Base-by-base conservation (phyloP, 1,140 invertebrate genomes). In the Halyomorpha halys region DNA sequence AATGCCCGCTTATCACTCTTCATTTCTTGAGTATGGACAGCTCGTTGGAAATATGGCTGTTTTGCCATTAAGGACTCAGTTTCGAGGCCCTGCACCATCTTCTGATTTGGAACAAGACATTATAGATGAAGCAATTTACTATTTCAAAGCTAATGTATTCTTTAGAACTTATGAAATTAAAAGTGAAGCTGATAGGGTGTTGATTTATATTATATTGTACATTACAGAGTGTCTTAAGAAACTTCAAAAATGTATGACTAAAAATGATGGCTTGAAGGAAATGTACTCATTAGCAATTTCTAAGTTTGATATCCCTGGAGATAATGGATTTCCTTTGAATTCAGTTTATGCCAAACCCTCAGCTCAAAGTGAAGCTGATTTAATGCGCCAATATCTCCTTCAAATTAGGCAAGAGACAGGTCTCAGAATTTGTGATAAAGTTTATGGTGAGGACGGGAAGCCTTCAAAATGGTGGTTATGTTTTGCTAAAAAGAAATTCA, bases 381-480 rank as follows among this genome's bases (percentile, higher is more conserved):
- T 71, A 16, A 89, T 99, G 87, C 81, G 92, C 66, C 85, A 91
- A 65, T 99, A 98, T 77, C 78, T 99, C 18, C 86, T 90, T 68
- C 97, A 99, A 78, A 73, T 99, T 27, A 79, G 97, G 66, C 94
- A 98, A 76, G 97, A 99, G 78, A 91, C 91, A 47, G 94, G 96
- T 15, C 74, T 82, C 34, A 81, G 97, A 67, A 81, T 99, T 16
- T 84, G 89, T 74, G 94, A 98, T 64, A 91, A 89, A 78, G 94
- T 96, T 0, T 97, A 94, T 76, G 84, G 83, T 51, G 86, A 91
- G 66, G 90, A 93, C 76, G 92, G 92, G 2, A 95, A 94, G 73
- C 94, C 97, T 15, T 95, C 91, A 72, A 98, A 98, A 79, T 99
- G 97, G 97, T 99, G 97, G 97, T 78, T 98, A 30, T 99, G 97